Evolutionary conservation across 2,797 vertebrate genomes (phyloP), one percentile per base, ranked within the genome.

Genomic region (Rhabdophis nuchalis): DNA sequence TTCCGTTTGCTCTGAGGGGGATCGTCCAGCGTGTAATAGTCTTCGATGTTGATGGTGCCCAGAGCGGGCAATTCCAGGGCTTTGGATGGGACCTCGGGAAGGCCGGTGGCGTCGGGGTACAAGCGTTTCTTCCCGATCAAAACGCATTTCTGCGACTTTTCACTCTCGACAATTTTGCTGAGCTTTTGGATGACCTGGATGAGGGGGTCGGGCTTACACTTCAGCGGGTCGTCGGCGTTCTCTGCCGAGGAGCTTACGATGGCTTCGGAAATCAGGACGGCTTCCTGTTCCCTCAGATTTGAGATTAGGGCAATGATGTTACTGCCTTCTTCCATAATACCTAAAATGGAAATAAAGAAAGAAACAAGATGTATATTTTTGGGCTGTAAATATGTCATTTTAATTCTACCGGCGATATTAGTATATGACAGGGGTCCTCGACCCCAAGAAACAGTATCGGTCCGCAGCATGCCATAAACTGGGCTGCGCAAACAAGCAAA

Each of bases 111-210:
- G 0, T 97, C 95, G 0, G 98, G 93, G 68, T 97, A 96, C 1
- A 97, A 95, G 88, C 98, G 98, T 94, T 99, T 99, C 93, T 98
- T 98, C 91, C 98, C 98, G 29, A 98, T 97, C 46, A 98, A 68
- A 85, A 97, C 95, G 96, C 98, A 98, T 95, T 97, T 98, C 54
- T 98, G 98, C 4, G 98, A 98, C 58, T 98, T 98, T 95, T 99
- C 98, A 41, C 95, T 98, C 96, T 99, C 98, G 87, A 99, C 99
- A 29, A 99, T 99, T 96, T 98, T 99, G 96, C 98, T 99, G 95
- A 99, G 98, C 94, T 99, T 99, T 96, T 99, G 98, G 41, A 99
- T 99, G 93, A 99, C 99, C 23, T 99, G 98, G 95, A 99, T 99
- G 87, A 99, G 97, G 0, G 99, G 99, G 93, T 99, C 98, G 0